Conservation (phyloP, 2,797 vertebrate genomes). For the Octomys mimax region DNA sequence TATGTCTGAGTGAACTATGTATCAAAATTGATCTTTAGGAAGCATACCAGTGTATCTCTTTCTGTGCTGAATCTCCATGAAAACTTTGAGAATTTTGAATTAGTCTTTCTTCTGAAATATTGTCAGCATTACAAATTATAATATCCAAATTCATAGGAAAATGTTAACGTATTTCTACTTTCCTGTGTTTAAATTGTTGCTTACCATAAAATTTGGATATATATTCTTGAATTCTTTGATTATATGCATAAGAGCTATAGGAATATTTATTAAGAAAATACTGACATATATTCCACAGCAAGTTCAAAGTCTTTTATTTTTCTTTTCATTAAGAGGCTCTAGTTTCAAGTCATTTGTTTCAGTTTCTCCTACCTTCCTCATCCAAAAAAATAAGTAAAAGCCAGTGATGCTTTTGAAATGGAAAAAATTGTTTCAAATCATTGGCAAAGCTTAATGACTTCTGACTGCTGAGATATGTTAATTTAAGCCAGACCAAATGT, state of each 20-base stretch:
- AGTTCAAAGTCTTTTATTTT: conserved; percentile 81
- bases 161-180: conserved; percentile 78
- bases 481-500: conserved; percentile 93
- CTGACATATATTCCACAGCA: conserved; percentile 84
- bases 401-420: conserved; percentile 89
- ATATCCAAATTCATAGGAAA: conserved; percentile 69
- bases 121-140: conserved; percentile 23
- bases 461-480: conserved; percentile 93
- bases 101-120: conserved; percentile 82
- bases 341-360: conserved; percentile 87
- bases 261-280: conserved; percentile 71
- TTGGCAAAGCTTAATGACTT: conserved; percentile 91
- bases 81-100: conserved; percentile 81
- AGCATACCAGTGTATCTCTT: conserved; percentile 63
- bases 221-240: conserved; percentile 83
- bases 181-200: conserved; percentile 81
- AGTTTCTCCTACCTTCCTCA: conserved; percentile 85
- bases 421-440: conserved; percentile 92
- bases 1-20: neutral
- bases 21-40: conserved; percentile 70
- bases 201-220: conserved; percentile 81
- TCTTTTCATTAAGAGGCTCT: conserved; percentile 85
- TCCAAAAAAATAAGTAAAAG: conserved; percentile 88
- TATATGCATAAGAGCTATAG: conserved; percentile 78
- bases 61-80: conserved; percentile 71